Percentiles rank a stretch among this genome's conserved stretches.
phyloP scores from a whole-genome alignment of 2,113 vertebrate species.

The Lophochroa leadbeateri region DNA sequence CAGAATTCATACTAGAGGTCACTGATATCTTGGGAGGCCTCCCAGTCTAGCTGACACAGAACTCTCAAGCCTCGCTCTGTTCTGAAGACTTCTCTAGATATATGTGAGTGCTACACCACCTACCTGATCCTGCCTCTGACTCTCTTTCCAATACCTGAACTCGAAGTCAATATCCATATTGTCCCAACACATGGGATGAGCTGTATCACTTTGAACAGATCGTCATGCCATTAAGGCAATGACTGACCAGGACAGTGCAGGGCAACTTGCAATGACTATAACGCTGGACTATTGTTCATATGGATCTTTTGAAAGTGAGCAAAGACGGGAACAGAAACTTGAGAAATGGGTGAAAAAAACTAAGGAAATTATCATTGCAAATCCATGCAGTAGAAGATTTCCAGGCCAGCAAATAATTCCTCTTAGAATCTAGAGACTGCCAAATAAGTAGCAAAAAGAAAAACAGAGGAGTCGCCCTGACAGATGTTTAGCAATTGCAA shows the following conservation, averaged over 20 bases:
- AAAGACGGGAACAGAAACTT: background rate
- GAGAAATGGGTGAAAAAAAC: background rate
- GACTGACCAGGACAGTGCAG: background rate
- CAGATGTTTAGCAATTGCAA: background rate
- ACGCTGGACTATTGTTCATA: background rate
- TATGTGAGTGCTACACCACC: background rate
- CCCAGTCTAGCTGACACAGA: background rate
- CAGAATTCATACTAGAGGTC: background rate
- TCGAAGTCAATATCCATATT: background rate
- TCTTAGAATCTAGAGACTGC: background rate
- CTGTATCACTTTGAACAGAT: background rate
- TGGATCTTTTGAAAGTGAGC: background rate
- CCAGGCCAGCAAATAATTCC: background rate
- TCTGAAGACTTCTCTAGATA: background rate
- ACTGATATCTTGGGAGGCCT: background rate
- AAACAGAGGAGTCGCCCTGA: rapidly evolving
- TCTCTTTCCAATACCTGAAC: background rate
- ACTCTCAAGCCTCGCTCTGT: background rate
- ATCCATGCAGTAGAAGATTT: background rate
- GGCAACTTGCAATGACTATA: background rate
- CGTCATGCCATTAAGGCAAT: background rate
- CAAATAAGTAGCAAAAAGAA: background rate
- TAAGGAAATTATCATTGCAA: background rate
- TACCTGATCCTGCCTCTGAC: background rate
- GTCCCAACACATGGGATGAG: background rate